Percentiles rank a stretch among this genome's conserved stretches.
Conservation (phyloP, 2,888 invertebrate species). For the Sisyra nigra region DNA sequence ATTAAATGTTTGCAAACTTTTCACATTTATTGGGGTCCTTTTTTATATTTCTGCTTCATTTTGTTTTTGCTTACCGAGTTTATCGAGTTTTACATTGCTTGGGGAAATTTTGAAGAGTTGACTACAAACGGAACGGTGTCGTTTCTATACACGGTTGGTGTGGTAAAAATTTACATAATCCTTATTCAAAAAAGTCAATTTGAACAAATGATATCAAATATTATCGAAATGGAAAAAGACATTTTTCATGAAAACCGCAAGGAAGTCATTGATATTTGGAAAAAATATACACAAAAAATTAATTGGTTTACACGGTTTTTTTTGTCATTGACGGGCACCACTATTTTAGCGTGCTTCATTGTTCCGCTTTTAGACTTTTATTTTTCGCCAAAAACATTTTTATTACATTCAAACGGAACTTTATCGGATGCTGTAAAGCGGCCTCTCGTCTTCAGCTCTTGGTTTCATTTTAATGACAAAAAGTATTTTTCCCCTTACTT, state of each 20-base stretch:
- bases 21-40: neutral
- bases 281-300: neutral
- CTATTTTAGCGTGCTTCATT: neutral
- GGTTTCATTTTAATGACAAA: slow-evolving; percentile 1
- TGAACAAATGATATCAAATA: neutral
- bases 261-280: neutral
- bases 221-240: neutral
- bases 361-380: neutral
- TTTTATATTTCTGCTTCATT: neutral
- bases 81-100: neutral
- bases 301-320: neutral
- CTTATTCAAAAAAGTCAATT: neutral
- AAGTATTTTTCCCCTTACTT: neutral
- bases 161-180: neutral
- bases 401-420: neutral
- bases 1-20: neutral
- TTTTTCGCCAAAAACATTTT: neutral
- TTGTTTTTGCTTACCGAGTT: neutral
- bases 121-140: neutral
- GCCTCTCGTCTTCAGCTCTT: neutral
- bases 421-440: neutral
- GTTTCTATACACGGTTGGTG: neutral
- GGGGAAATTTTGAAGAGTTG: neutral
- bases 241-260: neutral
- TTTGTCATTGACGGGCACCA: neutral